phyloP scores from a whole-genome alignment of 2,888 invertebrate genomes.

The Drosophila rubida region DNA sequence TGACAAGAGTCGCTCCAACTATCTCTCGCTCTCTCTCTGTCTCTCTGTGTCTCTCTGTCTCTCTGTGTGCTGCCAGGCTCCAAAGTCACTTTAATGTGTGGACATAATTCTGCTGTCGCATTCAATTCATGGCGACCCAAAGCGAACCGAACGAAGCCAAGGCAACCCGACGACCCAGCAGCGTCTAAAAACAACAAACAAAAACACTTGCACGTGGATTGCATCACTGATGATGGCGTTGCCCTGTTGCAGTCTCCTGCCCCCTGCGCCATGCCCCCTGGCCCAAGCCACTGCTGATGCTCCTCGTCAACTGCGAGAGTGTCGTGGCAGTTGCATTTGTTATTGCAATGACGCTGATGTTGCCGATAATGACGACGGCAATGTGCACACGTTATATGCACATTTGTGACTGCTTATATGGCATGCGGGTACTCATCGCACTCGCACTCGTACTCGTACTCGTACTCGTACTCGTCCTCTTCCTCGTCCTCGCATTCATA shows the following conservation, averaged over 20 bases:
- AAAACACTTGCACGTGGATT: slow-evolving; percentile 75
- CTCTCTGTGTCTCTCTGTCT: neutral
- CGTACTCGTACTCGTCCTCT: no score
- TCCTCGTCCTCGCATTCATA: neutral
- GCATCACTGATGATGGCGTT: slow-evolving; percentile 60
- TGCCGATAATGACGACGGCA: slow-evolving; percentile 75
- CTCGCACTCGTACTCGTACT: neutral
- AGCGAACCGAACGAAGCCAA: slow-evolving; percentile 17
- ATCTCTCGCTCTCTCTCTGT: slow-evolving; percentile 7
- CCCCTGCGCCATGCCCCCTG: neutral
- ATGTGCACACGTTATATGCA: slow-evolving; percentile 75
- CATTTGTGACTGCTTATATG: slow-evolving; percentile 67
- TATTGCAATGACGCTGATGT: slow-evolving; percentile 61
- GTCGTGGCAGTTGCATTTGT: slow-evolving; percentile 39
- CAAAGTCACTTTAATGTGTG: slow-evolving; percentile 79
- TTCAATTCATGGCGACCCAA: slow-evolving; percentile 65
- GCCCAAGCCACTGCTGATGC: neutral
- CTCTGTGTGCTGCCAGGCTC: slow-evolving; percentile 18
- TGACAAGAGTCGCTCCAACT: slow-evolving; percentile 70
- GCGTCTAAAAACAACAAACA: slow-evolving; percentile 59
- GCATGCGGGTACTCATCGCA: slow-evolving; percentile 14
- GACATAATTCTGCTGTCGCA: slow-evolving; percentile 81
- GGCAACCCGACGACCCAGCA: slow-evolving; percentile 21
- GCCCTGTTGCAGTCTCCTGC: slow-evolving; percentile 18
- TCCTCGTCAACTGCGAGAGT: slow-evolving; percentile 10